Evolutionary conservation across 2,888 invertebrate genomes (phyloP).

Genomic region (Rhamphomyia laevipes): DNA sequence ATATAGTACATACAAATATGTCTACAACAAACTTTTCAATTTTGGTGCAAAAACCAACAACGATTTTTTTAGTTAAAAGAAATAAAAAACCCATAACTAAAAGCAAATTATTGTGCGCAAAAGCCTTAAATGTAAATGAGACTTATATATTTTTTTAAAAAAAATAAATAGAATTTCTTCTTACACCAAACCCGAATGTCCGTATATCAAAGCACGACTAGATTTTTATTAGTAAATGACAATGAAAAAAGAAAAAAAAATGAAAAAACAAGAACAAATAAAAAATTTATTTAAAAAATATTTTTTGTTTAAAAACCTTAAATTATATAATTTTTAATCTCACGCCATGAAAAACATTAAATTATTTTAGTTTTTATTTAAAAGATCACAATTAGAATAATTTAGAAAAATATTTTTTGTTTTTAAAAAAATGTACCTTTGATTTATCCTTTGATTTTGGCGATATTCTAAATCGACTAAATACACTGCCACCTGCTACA

Average conservation of each 20-base stretch:
- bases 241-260: conserved; percentile 8
- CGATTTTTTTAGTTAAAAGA: too few relatives aligned
- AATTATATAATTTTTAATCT: conserved; percentile 5
- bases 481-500: conserved; percentile 27
- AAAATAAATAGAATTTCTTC: conserved; percentile 24
- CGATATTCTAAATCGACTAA: conserved; percentile 48
- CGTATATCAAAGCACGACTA: conserved; percentile 49
- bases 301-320: too few relatives aligned
- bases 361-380: not conserved
- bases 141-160: not conserved
- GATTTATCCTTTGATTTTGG: conserved; percentile 50
- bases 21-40: too few relatives aligned
- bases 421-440: conserved; percentile 41
- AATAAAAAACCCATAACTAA: too few relatives aligned
- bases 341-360: conserved; percentile 10
- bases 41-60: too few relatives aligned
- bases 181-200: conserved; percentile 39
- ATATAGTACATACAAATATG: too few relatives aligned
- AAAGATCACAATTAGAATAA: not conserved
- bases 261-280: conserved; percentile 5
- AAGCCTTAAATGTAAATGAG: too few relatives aligned
- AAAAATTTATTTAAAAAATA: not conserved
- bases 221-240: conserved; percentile 13
- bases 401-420: not conserved
- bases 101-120: too few relatives aligned